phyloP scores from a whole-genome alignment of 2,797 vertebrate genomes.

The Naso thynnoides region DNA sequence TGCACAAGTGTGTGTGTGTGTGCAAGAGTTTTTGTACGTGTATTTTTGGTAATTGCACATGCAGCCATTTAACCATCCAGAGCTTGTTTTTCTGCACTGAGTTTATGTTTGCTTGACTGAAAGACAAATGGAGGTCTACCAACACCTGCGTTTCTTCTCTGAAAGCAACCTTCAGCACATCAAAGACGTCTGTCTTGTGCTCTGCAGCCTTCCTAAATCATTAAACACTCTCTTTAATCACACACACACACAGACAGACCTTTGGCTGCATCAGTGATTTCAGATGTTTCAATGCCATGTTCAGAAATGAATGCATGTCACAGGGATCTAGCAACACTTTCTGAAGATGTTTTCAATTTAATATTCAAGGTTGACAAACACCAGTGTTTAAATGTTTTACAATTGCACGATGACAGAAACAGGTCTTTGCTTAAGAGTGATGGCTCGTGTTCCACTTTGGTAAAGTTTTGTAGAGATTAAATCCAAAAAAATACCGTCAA shows the following conservation, averaged over 20 bases:
- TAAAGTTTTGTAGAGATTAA: neutral
- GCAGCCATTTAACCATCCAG: neutral
- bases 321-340: conserved; percentile 18
- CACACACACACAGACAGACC: conserved; percentile 23
- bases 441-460: neutral
- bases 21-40: neutral
- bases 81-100: conserved; percentile 1
- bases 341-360: neutral
- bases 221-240: conserved; percentile 66
- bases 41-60: neutral
- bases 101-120: conserved; percentile 21
- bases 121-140: conserved; percentile 44
- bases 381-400: neutral
- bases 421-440: neutral
- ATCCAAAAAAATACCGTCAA: neutral
- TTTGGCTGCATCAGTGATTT: conserved; percentile 30
- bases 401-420: neutral
- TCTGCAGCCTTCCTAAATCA: conserved; percentile 55
- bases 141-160: conserved; percentile 32
- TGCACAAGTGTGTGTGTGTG: neutral
- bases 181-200: conserved; percentile 44
- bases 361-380: conserved; percentile 8
- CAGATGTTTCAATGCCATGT: conserved; percentile 4
- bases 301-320: conserved; percentile 22
- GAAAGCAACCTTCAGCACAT: conserved; percentile 54